Base-by-base conservation (phyloP, 2,113 vertebrate genomes). In the Maccullochella peelii region DNA sequence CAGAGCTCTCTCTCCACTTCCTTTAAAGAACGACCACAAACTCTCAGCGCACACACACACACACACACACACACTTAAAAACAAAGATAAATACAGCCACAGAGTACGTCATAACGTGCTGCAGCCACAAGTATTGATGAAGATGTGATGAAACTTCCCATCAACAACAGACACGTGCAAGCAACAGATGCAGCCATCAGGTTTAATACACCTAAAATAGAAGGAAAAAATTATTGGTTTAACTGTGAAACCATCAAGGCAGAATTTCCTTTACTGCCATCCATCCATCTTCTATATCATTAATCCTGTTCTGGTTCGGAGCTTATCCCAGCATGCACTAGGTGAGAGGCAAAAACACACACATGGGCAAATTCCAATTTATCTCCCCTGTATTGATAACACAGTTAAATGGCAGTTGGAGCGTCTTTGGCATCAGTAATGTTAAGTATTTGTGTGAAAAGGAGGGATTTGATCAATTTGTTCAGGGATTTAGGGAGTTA, bases 1-100 rank as follows among this genome's bases (percentile, higher is more conserved):
- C n/a, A 38, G 23, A 66, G 73, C 77, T 40, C 16, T 81, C n/a
- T 50, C n/a, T 50, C 38, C 71, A 66, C 76, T 88, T 80, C 86
- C 75, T 73, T 72, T 77, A 33, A 25, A 55, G 18, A 47, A 4
- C 14, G 23, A 82, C 83, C 86, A 71, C 84, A 89, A 70, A 77
- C 61, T 55, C 70, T 83, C n/a, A 63, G 11, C 49, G 6, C 54
- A 11, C 12, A 44, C 42, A 40, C 38, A 33, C 30, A 33, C 30
- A 33, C 30, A 33, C 30, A 33, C 30, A 33, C 33, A 33, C 33
- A 33, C 33, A 33, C 33, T 4, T 54, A 21, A 68, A 33, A 61
- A 67, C 55, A 63, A 44, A 77, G 15, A 36, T 40, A 62, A 76
- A 81, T 9, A n/a, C 50, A 67, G n/a, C 66, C 67, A 6, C 67